Evolutionary conservation across 2,888 invertebrate genomes (phyloP), one percentile per base, ranked within the genome.

Genomic region (Dicycla oo): DNA sequence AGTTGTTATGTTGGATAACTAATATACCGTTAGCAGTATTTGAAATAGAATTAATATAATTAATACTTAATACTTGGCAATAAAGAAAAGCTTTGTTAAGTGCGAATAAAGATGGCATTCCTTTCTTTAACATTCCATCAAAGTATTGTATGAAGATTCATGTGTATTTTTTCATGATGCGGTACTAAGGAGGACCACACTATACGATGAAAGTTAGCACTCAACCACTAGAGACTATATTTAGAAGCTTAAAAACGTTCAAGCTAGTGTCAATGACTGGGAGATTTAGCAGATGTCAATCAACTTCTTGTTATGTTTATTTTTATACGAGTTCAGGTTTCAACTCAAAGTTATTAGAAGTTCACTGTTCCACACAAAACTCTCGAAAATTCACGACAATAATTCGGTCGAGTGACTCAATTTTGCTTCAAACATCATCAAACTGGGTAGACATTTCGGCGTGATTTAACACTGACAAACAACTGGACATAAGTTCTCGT

Each of bases 271-370:
- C 82, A 72, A 61, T 72, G 82, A 77, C 82, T 81, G 60, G 20
- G 20, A 60, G 47, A 67, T 45, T 47, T 40, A 63, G 56, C 62
- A 76, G 66, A 81, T 67, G 72, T 79, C 82, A 81, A 81, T 79
- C 71, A 79, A 56, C 56, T 63, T 54, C 49, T 51, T 47, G 10
- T 49, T 57, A 61, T 18, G 10, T 26, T 47, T 62, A 66, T 79
- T 81, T 79, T 64, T 20, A 60, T 56, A 3, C 1, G 7, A 47
- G 53, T 53, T 65, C 53, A 62, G 38, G 49, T 65, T 69, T 62
- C 13, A 64, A 64, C 53, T 45, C 18, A n/a, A 43, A 26, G 10
- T 45, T 38, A 58, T 49, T 53, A 71, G 15, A 47, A 62, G 20
- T 54, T 30, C 26, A 47, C 15, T 61, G 54, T 69, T 49, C 2